Base-by-base conservation (phyloP, 1,140 invertebrate genomes). In the Rhopalosiphum maidis region DNA sequence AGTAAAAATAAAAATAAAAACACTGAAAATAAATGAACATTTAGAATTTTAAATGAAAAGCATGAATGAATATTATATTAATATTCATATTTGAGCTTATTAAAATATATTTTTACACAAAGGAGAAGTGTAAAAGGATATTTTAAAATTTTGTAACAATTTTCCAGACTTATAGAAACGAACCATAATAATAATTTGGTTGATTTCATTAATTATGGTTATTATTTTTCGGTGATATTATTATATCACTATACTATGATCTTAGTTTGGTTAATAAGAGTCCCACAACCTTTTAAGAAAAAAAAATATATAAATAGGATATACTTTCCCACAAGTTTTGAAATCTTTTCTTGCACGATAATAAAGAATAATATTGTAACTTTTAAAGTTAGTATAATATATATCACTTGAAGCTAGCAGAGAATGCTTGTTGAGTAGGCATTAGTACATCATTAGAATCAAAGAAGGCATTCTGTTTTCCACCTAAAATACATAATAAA, bases 321-420 rank as follows among this genome's bases (percentile, higher is more conserved):
- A 90, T 55, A 68, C 30, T 68, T 46, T 90, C 89, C 89, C 25
- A 55, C 23, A n/a, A 92, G 68, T 86, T 85, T 93, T 60, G 6
- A 90, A 90, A 68, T n/a, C 43, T 68, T 90, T 90, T 90, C 55
- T 43, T 68, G 25, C 54, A 90, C 54, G 46, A 43, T 68, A 68
- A 88, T 68, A 68, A 88, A 60, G 7, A 90, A 43, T 68, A n/a
- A 60, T 41, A 90, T 43, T 90, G 11, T 90, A 60, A 60, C 11
- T 60, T 90, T 55, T 41, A 41, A 90, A 23, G 11, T 54, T 22
- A 35, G 21, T 55, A 77, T 23, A 83, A 93, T 90, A 60, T 46
- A 43, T 93, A 93, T 93, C 91, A 93, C 91, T 93, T 93, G 48
- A 93, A 93, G 48, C 91, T 93, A 21, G 91, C 48, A 41, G 91